A percentile compares a stretch with the other conserved stretches of the same genome.
Conservation (phyloP, 30 jellyfish, hydroid and myxozoan species). For the Hydractinia symbiolongicarpus region DNA sequence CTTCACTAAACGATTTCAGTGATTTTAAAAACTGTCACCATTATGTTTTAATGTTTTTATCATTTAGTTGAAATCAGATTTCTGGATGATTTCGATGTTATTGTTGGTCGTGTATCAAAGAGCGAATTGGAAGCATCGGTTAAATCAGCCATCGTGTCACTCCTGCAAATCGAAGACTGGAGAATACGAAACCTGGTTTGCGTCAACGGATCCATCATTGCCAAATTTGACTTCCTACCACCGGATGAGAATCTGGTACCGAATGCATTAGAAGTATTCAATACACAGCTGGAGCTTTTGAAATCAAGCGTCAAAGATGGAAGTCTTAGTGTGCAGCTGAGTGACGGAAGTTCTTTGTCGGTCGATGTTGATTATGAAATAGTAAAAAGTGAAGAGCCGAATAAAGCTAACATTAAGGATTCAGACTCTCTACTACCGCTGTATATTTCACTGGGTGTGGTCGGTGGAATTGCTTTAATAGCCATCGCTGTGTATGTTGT, state of each 20-base stretch:
- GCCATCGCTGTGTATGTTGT: background rate
- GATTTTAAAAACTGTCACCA: too few relatives aligned
- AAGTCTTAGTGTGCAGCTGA: background rate
- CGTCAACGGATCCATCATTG: slow-evolving; percentile 20
- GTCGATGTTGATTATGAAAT: background rate
- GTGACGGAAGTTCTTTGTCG: background rate
- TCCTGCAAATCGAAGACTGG: slow-evolving; percentile 5
- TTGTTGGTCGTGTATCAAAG: background rate
- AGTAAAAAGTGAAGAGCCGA: background rate
- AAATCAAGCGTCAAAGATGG: background rate
- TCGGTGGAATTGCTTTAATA: slow-evolving; percentile 14
- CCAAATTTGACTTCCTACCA: background rate
- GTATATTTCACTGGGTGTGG: slow-evolving; percentile 12
- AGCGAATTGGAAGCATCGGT: background rate
- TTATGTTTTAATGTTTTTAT: background rate
- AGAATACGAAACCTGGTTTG: slow-evolving; percentile 21
- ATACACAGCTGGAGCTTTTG: background rate
- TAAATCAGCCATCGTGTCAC: background rate
- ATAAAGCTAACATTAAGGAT: background rate
- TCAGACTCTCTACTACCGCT: background rate
- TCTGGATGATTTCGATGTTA: background rate
- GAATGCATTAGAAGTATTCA: background rate
- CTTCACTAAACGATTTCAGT: too few relatives aligned
- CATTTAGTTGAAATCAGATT: background rate
- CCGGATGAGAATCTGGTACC: background rate